These are phyloP conservation scores for Miichthys miiuy DNA, from an alignment of 2,797 vertebrate genomes.

Conservation along the genomic window DNA sequence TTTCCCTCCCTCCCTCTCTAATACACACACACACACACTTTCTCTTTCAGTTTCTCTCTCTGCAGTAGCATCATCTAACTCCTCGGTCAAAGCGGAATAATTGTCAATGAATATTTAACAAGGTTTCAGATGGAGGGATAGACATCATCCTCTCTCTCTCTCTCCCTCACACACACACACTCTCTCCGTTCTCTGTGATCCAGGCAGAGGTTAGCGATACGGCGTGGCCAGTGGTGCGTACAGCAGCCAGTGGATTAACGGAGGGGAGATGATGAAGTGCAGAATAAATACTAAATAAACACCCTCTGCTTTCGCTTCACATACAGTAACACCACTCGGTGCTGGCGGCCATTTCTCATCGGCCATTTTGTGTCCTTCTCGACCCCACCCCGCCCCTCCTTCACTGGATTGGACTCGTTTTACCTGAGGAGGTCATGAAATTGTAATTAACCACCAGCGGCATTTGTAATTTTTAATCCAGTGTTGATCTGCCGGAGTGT, in stretches of 20 bases:
- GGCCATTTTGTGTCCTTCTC: slow-evolving; percentile 61
- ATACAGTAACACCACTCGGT: slow-evolving; percentile 53
- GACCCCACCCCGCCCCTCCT: not conserved
- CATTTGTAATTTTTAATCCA: slow-evolving; percentile 59
- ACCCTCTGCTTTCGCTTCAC: slow-evolving; percentile 60
- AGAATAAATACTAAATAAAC: slow-evolving; percentile 84
- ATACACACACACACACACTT: slow-evolving; percentile 33
- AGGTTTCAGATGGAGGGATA: slow-evolving; percentile 86
- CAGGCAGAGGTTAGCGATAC: slow-evolving; percentile 71
- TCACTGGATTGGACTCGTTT: slow-evolving; percentile 38
- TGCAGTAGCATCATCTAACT: slow-evolving; percentile 77
- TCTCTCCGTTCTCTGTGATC: slow-evolving; percentile 54
- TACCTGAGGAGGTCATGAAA: slow-evolving; percentile 69
- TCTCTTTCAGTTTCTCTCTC: slow-evolving; percentile 51
- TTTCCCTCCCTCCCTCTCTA: not conserved
- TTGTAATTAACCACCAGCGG: slow-evolving; percentile 67
- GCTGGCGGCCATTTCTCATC: slow-evolving; percentile 40
- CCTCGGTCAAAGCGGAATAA: slow-evolving; percentile 88
- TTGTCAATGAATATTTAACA: slow-evolving; percentile 92
- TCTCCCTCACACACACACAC: slow-evolving; percentile 28
- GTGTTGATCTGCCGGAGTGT: slow-evolving; percentile 29
- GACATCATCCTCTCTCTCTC: slow-evolving; percentile 71
- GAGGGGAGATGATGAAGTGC: slow-evolving; percentile 80
- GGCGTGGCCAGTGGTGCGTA: slow-evolving; percentile 79
- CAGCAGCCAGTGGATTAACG: slow-evolving; percentile 75